Evolutionary conservation across 1,140 invertebrate genomes (phyloP).

Genomic region (honey bee (Apis mellifera)): DNA sequence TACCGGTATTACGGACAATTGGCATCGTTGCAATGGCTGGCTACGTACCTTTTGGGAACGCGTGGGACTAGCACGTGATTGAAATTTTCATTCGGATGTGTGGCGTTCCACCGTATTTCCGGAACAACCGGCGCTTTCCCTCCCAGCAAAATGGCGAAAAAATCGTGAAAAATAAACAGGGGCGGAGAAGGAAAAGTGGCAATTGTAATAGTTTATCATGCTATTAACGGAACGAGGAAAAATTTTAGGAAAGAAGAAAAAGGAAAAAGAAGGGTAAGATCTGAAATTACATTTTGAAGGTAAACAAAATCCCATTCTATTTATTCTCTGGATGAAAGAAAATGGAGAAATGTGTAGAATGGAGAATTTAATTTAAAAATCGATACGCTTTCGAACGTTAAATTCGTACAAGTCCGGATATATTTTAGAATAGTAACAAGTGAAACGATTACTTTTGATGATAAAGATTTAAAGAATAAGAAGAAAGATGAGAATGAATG

Average conservation of each 20-base stretch:
- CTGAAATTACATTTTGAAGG: not conserved
- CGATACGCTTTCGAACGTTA: no score
- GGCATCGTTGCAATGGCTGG: slow-evolving; percentile 22
- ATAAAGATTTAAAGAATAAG: not conserved
- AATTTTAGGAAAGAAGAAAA: not conserved
- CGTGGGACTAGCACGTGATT: slow-evolving; percentile 42
- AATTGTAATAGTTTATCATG: no score
- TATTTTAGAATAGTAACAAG: no score
- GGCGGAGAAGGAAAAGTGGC: no score
- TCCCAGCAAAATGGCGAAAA: not conserved
- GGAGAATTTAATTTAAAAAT: no score
- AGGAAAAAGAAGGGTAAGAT: not conserved
- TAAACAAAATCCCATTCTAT: no score
- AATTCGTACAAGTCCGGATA: no score
- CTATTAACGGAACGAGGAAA: not conserved
- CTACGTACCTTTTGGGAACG: slow-evolving; percentile 22
- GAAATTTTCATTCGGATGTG: slow-evolving; percentile 38
- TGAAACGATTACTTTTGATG: no score
- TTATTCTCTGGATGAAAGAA: no score
- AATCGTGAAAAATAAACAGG: not conserved
- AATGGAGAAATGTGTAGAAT: no score
- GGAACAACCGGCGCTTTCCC: not conserved
- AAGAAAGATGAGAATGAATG: not conserved
- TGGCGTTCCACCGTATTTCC: slow-evolving; percentile 1
- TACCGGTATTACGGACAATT: slow-evolving; percentile 23